Conservation (phyloP, 2,113 vertebrate genomes). For the Muscicapa adusta region DNA sequence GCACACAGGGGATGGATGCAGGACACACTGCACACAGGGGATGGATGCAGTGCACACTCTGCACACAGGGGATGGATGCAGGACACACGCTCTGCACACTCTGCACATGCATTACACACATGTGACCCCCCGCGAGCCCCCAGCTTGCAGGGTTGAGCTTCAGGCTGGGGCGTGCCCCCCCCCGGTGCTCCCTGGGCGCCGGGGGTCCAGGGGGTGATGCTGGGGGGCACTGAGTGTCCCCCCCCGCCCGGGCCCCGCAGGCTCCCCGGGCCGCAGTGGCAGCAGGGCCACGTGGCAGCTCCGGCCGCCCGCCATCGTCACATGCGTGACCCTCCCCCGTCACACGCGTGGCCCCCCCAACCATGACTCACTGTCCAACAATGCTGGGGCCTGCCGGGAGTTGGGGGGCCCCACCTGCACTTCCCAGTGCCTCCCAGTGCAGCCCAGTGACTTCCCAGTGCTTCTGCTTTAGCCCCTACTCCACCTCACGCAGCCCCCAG, state of each 20-base stretch:
- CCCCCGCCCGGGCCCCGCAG: not conserved
- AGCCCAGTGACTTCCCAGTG: not conserved
- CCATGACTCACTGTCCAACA: not conserved
- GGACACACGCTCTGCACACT: no score
- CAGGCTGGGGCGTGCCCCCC: not conserved
- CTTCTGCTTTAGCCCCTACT: not conserved
- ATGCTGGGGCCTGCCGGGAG: not conserved
- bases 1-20: no score
- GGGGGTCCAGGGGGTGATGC: not conserved
- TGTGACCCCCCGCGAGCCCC: not conserved
- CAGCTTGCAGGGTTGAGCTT: accelerated
- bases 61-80: no score
- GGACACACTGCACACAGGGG: no score
- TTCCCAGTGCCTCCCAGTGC: not conserved
- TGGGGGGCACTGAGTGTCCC: not conserved
- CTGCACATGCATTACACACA: accelerated
- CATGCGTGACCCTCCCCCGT: not conserved
- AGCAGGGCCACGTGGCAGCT: not conserved
- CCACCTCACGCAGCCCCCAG: not conserved
- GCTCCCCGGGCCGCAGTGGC: not conserved
- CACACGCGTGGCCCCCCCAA: not conserved
- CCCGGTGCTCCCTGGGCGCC: no score
- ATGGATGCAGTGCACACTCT: no score
- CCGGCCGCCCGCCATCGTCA: not conserved
- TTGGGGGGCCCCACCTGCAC: not conserved